Percentiles rank a stretch among this genome's conserved stretches.
These are phyloP conservation scores for Tetragnatha versicolor DNA, from an alignment of 1,140 invertebrate genomes.

Conservation along the genomic window DNA sequence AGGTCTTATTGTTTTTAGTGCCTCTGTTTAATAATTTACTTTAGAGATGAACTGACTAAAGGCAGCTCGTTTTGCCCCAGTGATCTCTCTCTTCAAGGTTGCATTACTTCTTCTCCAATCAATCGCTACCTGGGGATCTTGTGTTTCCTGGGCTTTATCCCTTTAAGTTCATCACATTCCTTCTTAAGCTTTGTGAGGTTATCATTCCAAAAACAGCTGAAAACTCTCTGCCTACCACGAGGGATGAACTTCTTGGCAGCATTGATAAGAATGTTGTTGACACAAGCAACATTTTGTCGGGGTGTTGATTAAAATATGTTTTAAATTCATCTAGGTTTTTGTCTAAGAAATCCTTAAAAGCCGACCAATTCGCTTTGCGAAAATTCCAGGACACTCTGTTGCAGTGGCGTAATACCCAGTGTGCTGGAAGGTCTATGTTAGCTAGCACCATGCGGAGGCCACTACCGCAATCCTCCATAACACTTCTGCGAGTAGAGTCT, in stretches of 20 bases:
- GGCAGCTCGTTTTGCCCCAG: neutral
- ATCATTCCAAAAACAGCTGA: conserved; percentile 12
- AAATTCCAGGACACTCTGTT: conserved; percentile 19
- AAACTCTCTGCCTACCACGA: neutral
- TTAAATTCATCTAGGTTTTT: neutral
- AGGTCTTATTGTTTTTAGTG: neutral
- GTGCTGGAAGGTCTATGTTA: neutral
- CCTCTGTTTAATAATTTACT: conserved; percentile 23
- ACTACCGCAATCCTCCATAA: conserved; percentile 13
- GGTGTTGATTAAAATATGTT: conserved; percentile 18
- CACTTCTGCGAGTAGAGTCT: neutral
- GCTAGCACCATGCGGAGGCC: neutral
- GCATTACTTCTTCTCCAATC: neutral
- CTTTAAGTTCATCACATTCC: neutral
- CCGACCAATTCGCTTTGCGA: conserved; percentile 8
- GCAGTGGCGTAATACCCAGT: neutral
- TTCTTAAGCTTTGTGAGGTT: neutral
- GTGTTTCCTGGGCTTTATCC: neutral
- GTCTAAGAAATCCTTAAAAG: conserved; percentile 8
- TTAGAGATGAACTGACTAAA: conserved; percentile 17
- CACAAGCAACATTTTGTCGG: conserved; percentile 5
- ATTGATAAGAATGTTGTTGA: neutral
- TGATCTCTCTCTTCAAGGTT: neutral
- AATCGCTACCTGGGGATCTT: neutral
- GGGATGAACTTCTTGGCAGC: neutral